Evolutionary conservation across 2,888 invertebrate genomes (phyloP).

Genomic region (Acheta domesticus): DNA sequence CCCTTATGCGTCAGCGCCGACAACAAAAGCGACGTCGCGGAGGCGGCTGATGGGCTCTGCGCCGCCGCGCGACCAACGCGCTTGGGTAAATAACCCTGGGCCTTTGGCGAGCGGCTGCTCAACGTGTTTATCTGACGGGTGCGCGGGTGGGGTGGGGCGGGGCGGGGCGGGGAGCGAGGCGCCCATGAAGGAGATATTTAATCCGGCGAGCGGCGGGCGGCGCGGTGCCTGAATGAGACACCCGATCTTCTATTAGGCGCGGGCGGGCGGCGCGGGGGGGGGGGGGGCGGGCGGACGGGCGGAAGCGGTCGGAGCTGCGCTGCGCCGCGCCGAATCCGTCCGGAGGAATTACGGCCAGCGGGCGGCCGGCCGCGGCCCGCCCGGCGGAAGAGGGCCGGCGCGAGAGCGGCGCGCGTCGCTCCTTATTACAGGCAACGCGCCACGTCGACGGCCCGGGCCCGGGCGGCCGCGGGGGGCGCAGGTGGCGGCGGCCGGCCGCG

Average conservation of each 20-base stretch:
- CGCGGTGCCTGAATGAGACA: not conserved
- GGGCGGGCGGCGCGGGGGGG: too few species aligned
- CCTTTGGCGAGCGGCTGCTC: too few species aligned
- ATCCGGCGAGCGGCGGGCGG: not conserved
- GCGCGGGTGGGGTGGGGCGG: too few species aligned
- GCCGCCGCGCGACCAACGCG: too few species aligned
- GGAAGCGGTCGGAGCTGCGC: not conserved
- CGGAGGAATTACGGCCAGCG: not conserved
- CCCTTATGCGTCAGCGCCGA: too few species aligned
- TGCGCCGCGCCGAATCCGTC: not conserved
- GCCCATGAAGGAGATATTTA: not conserved
- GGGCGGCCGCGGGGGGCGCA: not conserved
- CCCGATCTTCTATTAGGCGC: not conserved
- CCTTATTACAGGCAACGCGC: not conserved
- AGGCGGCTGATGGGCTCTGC: too few species aligned
- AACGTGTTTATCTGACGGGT: too few species aligned
- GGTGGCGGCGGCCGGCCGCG: too few species aligned
- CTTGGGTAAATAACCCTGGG: too few species aligned
- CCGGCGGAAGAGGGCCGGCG: not conserved
- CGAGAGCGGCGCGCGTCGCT: not conserved
- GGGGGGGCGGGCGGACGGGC: too few species aligned
- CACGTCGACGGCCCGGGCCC: not conserved
- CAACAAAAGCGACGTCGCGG: too few species aligned
- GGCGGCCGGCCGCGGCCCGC: too few species aligned
- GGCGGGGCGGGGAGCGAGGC: not conserved